Percentiles rank a stretch among this genome's conserved stretches.
Conservation (phyloP, 1,140 invertebrate genomes). For the Bradynema listronoti region DNA sequence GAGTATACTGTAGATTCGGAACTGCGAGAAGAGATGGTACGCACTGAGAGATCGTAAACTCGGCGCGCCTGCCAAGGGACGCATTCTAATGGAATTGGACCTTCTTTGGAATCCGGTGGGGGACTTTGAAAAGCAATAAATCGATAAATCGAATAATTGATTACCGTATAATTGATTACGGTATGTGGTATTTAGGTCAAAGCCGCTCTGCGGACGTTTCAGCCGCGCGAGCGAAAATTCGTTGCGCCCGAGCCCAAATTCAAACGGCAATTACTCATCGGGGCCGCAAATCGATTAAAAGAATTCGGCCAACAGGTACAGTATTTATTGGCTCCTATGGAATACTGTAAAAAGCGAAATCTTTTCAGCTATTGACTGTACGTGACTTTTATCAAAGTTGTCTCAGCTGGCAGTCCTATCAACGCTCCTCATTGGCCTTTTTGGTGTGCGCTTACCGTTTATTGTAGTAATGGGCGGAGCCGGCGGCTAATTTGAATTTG, state of each 20-base stretch:
- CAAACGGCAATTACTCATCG: constrained; percentile 66
- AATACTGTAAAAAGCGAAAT: constrained; percentile 49
- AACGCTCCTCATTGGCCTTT: constrained; percentile 79
- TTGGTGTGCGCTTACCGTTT: constrained; percentile 64
- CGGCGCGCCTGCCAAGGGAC: constrained; percentile 77
- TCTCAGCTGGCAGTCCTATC: constrained; percentile 88
- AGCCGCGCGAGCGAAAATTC: constrained; percentile 89
- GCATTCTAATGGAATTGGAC: constrained; percentile 83
- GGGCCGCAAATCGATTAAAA: constrained; percentile 70
- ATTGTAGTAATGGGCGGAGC: too few species aligned
- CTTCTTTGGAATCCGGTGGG: constrained; percentile 77
- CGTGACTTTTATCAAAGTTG: constrained; percentile 87
- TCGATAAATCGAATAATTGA: too few species aligned
- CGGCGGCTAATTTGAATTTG: too few species aligned
- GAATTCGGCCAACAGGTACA: constrained; percentile 74
- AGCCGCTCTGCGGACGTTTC: constrained; percentile 80
- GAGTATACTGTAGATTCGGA: constrained; percentile 66
- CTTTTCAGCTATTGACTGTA: too few species aligned
- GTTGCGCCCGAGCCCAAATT: constrained; percentile 89
- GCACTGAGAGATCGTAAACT: constrained; percentile 92
- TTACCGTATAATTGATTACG: neutral
- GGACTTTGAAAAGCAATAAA: too few species aligned
- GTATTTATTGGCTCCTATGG: neutral
- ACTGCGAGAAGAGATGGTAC: constrained; percentile 89
- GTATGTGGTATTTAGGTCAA: constrained; percentile 65